Evolutionary conservation across 1,140 invertebrate species (phyloP).

Genomic region (Macrotrachela quadricornifera): DNA sequence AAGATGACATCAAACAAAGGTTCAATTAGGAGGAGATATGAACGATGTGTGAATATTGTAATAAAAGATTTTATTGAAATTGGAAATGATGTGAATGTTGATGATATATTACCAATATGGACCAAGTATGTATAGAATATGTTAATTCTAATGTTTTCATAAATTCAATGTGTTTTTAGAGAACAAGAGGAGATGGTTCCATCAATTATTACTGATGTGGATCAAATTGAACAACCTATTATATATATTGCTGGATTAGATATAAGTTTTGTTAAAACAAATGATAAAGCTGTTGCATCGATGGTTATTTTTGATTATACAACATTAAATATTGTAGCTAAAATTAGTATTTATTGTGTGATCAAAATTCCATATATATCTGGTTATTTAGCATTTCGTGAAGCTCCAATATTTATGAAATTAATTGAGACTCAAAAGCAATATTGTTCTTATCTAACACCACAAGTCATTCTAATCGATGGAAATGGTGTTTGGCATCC

Average conservation of each 20-base stretch:
- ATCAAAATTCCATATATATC: slow-evolving; percentile 23
- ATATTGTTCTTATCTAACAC: slow-evolving; percentile 20
- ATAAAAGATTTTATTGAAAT: too few relatives aligned
- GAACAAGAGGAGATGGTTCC: too few relatives aligned
- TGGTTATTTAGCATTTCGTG: slow-evolving; percentile 33
- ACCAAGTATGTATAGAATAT: too few relatives aligned
- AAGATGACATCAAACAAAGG: too few relatives aligned
- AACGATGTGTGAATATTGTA: too few relatives aligned
- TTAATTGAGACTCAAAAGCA: slow-evolving; percentile 18
- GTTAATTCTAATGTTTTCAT: too few relatives aligned
- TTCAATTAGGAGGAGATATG: too few relatives aligned
- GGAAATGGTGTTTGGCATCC: slow-evolving; percentile 34
- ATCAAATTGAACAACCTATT: too few relatives aligned
- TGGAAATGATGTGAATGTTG: too few relatives aligned
- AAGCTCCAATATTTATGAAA: slow-evolving; percentile 21
- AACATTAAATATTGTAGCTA: not conserved
- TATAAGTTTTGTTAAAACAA: slow-evolving; percentile 28
- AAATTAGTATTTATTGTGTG: not conserved
- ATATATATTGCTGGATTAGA: slow-evolving; percentile 26
- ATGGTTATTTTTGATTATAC: slow-evolving; percentile 20
- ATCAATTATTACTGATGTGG: too few relatives aligned
- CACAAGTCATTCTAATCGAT: slow-evolving; percentile 31
- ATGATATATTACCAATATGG: too few relatives aligned
- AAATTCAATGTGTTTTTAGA: too few relatives aligned
- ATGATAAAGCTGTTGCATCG: slow-evolving; percentile 24